Evolutionary conservation across 2,113 vertebrate genomes (phyloP), one percentile per base, ranked within the genome.

Genomic region (Python bivittatus): DNA sequence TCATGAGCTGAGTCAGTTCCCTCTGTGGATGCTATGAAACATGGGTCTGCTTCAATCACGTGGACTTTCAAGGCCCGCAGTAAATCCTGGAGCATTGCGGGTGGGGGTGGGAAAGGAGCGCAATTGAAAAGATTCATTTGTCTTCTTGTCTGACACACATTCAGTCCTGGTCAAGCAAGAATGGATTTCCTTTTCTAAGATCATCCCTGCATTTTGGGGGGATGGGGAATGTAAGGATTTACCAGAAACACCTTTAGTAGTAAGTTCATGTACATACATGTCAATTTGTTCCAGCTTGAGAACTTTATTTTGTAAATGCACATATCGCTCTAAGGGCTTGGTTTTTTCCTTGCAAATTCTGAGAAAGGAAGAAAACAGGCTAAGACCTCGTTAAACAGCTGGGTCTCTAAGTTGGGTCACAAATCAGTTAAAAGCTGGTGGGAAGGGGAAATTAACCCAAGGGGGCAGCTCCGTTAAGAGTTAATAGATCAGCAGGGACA

Each of bases 1-100:
- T 99, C 95, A 98, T 98, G 98, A 98, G 98, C 97, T 96, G 98
- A 1, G 98, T 99, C 92, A 99, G 99, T 97, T 99, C 99, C 54
- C 98, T 99, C 97, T 97, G 97, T 0, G 98, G 99, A 94, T 98
- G 98, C 97, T 99, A 98, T 0, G 98, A 98, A 0, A 98, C 98
- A 2, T 99, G 98, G 98, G 97, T 99, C 96, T 99, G 99, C 97
- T 99, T 97, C 0, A 97, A 98, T 91, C 99, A 99, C 93, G 98
- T 98, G 0, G 97, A 99, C 96, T 99, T 99, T 92, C 98, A 97
- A 94, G 99, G 98, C 58, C 98, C 98, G 97, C 99, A 99, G 96
- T 99, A 98, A 88, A 95, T 99, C 96, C 97, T 99, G 97, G 98
- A 99, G 94, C 98, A 97, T 0, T 98, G 98, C 0, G 98, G 99